A percentile compares a stretch with the other conserved stretches of the same genome.
phyloP scores from a whole-genome alignment of 2,113 vertebrate species.

The Paedocypris sp. region DNA sequence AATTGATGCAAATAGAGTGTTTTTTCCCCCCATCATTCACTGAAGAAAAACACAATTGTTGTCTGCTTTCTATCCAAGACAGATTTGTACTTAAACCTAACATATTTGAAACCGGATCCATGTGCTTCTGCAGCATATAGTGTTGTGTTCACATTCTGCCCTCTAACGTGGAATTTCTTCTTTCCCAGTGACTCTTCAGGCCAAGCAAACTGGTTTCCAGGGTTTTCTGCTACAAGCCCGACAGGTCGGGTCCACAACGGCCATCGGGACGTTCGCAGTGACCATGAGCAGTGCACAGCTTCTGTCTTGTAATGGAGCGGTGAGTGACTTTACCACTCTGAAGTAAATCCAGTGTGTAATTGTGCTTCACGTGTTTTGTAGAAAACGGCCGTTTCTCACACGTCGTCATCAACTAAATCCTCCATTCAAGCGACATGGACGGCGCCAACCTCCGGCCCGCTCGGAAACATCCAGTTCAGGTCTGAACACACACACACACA shows the following conservation, averaged over 20 bases:
- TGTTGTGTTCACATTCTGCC: not conserved
- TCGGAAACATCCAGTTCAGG: conserved; percentile 57
- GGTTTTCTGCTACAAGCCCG: conserved; percentile 60
- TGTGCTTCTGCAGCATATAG: not conserved
- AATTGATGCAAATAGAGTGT: no score
- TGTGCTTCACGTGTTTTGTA: no score
- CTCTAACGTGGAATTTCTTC: not conserved
- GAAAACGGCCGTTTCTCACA: conserved; percentile 62
- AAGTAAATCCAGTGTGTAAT: no score
- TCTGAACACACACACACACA: no score
- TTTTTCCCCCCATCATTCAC: no score
- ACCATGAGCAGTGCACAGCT: not conserved
- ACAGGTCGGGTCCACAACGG: conserved; percentile 11
- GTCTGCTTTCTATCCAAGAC: no score
- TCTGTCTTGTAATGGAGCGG: conserved; percentile 38
- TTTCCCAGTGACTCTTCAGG: conserved; percentile 46
- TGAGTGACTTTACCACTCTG: conserved; percentile 46
- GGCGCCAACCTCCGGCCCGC: conserved; percentile 31
- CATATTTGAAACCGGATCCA: no score
- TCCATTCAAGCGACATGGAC: conserved; percentile 57
- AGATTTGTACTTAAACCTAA: no score
- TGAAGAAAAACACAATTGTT: no score
- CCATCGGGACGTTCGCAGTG: conserved; percentile 47
- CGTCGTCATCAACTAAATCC: conserved; percentile 36
- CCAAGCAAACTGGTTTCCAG: conserved; percentile 35